Evolutionary conservation across 2,113 vertebrate genomes (phyloP).

Genomic region (Odocoileus virginianus): DNA sequence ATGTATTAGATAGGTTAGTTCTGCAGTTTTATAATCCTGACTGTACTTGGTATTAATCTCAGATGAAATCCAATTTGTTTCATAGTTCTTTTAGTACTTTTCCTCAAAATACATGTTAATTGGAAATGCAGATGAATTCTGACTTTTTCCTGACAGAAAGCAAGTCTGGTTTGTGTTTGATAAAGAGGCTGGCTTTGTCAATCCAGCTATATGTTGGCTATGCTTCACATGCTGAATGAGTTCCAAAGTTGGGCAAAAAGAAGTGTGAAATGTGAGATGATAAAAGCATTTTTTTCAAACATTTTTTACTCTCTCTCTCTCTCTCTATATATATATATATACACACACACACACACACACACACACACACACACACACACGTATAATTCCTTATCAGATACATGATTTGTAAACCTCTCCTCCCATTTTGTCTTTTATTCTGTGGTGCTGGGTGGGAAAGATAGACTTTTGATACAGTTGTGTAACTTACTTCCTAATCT

Average conservation of each 20-base stretch:
- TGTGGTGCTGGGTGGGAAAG: not conserved
- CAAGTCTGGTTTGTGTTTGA: not conserved
- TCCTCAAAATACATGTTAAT: not conserved
- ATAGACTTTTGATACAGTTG: no score
- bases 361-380: not conserved
- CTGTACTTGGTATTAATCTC: not conserved
- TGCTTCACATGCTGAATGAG: not conserved
- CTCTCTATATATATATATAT: not conserved
- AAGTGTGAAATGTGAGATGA: not conserved
- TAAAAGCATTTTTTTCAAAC: not conserved
- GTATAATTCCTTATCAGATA: not conserved
- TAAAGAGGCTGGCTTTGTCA: not conserved
- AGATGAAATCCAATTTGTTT: not conserved
- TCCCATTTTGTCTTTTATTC: not conserved
- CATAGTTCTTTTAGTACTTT: not conserved
- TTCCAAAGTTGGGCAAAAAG: not conserved
- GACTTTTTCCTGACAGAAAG: not conserved
- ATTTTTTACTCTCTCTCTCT: not conserved
- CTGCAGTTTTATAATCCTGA: no score
- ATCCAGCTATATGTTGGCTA: not conserved
- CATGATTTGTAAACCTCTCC: not conserved
- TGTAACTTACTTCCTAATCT: not conserved
- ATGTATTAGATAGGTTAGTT: rapidly evolving
- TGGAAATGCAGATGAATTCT: not conserved
- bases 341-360: not conserved